phyloP scores from a whole-genome alignment of 1,140 invertebrate genomes.

The Aphis craccivora region DNA sequence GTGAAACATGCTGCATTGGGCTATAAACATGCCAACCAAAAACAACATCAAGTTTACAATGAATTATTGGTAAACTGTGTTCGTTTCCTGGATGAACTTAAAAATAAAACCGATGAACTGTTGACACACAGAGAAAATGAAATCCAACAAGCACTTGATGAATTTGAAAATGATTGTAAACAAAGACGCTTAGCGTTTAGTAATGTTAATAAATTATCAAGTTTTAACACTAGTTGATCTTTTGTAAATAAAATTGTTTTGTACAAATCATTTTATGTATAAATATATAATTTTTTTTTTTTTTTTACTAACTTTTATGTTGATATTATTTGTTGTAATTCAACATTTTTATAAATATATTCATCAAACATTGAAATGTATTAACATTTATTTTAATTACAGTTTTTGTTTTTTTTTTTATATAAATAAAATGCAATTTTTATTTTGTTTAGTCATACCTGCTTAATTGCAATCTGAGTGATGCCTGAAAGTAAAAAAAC shows the following conservation, averaged over 20 bases:
- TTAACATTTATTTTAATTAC: neutral
- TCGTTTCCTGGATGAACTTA: constrained; percentile 35
- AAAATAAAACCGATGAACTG: constrained; percentile 42
- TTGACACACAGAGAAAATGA: constrained; percentile 44
- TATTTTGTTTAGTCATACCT: neutral
- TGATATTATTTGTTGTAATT: neutral
- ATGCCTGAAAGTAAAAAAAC: neutral
- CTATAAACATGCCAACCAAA: constrained; percentile 43
- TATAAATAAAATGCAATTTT: neutral
- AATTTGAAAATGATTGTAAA: constrained; percentile 53
- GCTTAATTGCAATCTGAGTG: neutral
- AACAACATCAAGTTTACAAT: constrained; percentile 45
- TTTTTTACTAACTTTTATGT: neutral
- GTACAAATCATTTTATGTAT: neutral
- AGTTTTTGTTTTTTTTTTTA: neutral
- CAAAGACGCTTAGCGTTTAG: constrained; percentile 43
- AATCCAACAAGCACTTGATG: constrained; percentile 38
- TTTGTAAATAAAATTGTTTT: neutral
- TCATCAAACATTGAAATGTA: neutral
- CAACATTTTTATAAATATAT: neutral
- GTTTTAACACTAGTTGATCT: constrained; percentile 26
- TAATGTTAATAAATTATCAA: constrained; percentile 39
- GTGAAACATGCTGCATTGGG: constrained; percentile 41
- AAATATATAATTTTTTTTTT: neutral
- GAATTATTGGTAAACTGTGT: constrained; percentile 6